These are phyloP conservation scores for Heterodera carotae DNA, from an alignment of 1,140 invertebrate species.

Conservation along the genomic window DNA sequence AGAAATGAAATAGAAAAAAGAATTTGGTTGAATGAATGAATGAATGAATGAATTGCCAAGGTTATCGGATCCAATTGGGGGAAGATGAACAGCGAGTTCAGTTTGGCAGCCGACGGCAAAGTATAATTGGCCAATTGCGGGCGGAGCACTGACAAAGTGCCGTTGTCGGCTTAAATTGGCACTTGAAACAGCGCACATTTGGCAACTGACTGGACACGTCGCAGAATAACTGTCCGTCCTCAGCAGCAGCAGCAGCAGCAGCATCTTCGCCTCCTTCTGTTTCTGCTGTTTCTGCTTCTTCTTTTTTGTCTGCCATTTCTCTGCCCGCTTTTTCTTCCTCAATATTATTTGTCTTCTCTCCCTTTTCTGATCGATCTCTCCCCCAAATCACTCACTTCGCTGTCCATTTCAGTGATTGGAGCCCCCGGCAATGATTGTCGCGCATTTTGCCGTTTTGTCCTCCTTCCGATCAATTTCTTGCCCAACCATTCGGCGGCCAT, in stretches of 20 bases:
- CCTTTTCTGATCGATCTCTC: neutral
- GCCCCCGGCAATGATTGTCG: too few species aligned
- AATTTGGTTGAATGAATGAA: neutral
- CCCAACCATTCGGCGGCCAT: neutral
- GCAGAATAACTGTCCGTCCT: slow-evolving; percentile 6
- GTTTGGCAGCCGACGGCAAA: slow-evolving; percentile 55
- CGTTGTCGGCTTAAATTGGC: neutral
- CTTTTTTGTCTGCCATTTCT: neutral
- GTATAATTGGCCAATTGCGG: slow-evolving; percentile 58
- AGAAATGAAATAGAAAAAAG: neutral
- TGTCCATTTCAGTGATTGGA: too few species aligned
- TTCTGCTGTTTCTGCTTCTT: neutral
- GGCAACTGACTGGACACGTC: slow-evolving; percentile 8
- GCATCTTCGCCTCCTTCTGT: too few species aligned
- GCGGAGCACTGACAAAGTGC: neutral
- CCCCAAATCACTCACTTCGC: too few species aligned
- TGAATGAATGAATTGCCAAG: slow-evolving; percentile 50
- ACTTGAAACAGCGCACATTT: neutral
- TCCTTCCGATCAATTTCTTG: neutral
- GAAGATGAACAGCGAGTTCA: slow-evolving; percentile 65
- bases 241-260: neutral
- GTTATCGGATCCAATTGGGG: slow-evolving; percentile 65
- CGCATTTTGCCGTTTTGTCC: too few species aligned
- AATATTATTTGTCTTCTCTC: neutral
- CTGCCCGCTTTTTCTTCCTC: neutral